Evolutionary conservation across 1,140 invertebrate species (phyloP).

Genomic region (Zaprionus africanus): DNA sequence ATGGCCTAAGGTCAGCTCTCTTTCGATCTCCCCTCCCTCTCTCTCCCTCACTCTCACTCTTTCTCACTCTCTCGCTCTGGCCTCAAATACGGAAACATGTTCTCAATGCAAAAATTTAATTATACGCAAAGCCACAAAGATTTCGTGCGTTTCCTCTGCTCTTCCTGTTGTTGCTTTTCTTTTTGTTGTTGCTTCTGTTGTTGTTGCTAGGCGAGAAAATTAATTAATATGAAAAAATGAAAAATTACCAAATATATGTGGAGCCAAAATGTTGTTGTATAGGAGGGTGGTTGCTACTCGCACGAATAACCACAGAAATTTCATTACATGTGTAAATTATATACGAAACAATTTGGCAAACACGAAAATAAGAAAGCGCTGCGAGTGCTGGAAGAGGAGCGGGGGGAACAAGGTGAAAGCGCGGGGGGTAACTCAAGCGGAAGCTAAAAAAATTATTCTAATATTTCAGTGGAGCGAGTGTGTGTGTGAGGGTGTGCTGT

Average conservation of each 20-base stretch:
- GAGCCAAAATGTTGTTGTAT: slow-evolving; percentile 40
- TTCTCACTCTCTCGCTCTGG: background rate
- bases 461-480: slow-evolving; percentile 7
- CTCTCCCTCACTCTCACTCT: background rate
- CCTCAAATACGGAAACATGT: slow-evolving; percentile 1
- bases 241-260: slow-evolving; percentile 53
- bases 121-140: slow-evolving; percentile 47
- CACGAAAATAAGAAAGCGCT: slow-evolving; percentile 7
- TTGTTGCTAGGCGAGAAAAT: slow-evolving; percentile 35
- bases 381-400: too few relatives aligned
- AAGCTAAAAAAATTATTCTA: slow-evolving; percentile 38
- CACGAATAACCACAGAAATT: slow-evolving; percentile 65
- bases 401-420: background rate
- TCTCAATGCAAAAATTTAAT: slow-evolving; percentile 61
- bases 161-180: slow-evolving; percentile 5
- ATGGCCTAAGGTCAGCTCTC: slow-evolving; percentile 12
- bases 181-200: slow-evolving; percentile 1
- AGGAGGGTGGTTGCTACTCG: slow-evolving; percentile 4
- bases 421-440: background rate
- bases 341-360: slow-evolving; percentile 54
- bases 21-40: background rate
- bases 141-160: slow-evolving; percentile 22
- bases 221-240: slow-evolving; percentile 66
- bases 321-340: slow-evolving; percentile 75
- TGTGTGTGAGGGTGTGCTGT: background rate